A percentile compares a stretch with the other conserved stretches of the same genome.
phyloP scores from a whole-genome alignment of 2,797 vertebrate genomes.

The Acropternis orthonyx region DNA sequence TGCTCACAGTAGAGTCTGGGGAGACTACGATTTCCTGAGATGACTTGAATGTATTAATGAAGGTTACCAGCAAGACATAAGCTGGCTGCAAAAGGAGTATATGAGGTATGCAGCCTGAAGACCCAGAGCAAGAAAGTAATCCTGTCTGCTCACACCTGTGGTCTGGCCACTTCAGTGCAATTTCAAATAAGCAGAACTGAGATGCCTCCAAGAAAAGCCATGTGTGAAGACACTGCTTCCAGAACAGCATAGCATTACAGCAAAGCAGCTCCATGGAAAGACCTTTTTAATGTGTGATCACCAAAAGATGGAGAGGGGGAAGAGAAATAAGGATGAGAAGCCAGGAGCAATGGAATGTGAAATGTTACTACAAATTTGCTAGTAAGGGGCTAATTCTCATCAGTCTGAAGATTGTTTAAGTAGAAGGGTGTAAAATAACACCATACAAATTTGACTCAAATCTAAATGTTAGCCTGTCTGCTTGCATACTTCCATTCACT shows the following conservation, averaged over 20 bases:
- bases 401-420: not conserved
- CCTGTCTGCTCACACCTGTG: not conserved
- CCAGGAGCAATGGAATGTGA: not conserved
- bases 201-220: not conserved
- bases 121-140: not conserved
- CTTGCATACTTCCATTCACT: not conserved
- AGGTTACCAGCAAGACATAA: not conserved
- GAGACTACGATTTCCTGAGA: not conserved
- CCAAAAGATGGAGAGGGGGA: not conserved
- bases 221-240: not conserved
- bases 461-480: not conserved
- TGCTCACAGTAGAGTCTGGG: not conserved
- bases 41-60: not conserved
- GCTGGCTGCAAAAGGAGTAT: not conserved
- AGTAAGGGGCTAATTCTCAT: not conserved
- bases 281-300: not conserved
- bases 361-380: not conserved
- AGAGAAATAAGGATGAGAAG: not conserved
- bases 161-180: not conserved
- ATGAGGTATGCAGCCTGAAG: rapidly evolving
- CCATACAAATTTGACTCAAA: not conserved
- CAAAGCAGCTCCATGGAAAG: not conserved
- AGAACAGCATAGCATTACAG: not conserved
- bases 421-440: not conserved
- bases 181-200: not conserved